Evolutionary conservation across 2,888 invertebrate genomes (phyloP), one percentile per base, ranked within the genome.

Genomic region (Lordiphosa fenestrarum): DNA sequence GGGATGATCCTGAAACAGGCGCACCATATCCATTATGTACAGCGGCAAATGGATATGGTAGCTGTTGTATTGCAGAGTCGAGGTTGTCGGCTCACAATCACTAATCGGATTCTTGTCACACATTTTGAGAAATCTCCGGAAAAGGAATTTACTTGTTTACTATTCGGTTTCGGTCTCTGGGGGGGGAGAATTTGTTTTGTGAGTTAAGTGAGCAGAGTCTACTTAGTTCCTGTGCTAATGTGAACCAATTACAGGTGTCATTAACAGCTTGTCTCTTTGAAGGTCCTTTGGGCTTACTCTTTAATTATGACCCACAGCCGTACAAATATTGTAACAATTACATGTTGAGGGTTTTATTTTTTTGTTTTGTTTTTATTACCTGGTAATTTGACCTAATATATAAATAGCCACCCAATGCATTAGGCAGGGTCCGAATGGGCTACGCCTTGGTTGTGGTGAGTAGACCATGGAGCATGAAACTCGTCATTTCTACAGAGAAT

Each of bases 1-100:
- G 19, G 89, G 86, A 71, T 88, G 86, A 65, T 89, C 86, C 56
- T 89, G 89, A 41, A 89, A 88, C 25, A 84, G 71, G 39, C 89
- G 84, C 25, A 89, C 77, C 50, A 85, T 76, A 53, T 89, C 89
- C 65, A 89, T 71, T 1, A 89, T 87, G 53, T 87, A 88, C 1
- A 89, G 65, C 0, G 88, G 86, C 49, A 86, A 62, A 10, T 89
- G 81, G 37, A 88, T 66, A 38, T 88, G 87, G 51, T 88, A 89
- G 0, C 73, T 59, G 55, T 88, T 88, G 44, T 71, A 70, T 4
- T 69, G 73, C 53, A 86, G 60, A 46, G 65, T 65, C 33, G 74
- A 74, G 2, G 86, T 87, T 2, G 85, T 69, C 5, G 87, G 83
- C 58, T 81, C 86, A 41, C 69, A 75, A 19, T 88, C 86, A 23